A percentile compares a stretch with the other conserved stretches of the same genome.
phyloP scores from a whole-genome alignment of 2,797 vertebrate species.

The Paramormyrops hopkinsi region DNA sequence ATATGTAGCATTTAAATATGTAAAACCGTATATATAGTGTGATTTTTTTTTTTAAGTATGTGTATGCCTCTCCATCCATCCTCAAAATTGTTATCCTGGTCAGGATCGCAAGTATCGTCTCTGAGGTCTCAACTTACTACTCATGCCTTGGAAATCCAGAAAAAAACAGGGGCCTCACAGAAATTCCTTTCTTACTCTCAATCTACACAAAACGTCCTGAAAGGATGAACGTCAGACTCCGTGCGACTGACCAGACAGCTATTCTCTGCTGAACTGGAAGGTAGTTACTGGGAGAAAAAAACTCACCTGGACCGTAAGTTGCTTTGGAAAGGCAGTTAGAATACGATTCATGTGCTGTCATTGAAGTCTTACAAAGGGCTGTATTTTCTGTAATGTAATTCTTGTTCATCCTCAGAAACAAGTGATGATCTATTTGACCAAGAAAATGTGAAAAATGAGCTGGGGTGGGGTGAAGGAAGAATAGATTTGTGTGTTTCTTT shows the following conservation, averaged over 20 bases:
- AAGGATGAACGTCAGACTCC: not conserved
- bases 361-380: not conserved
- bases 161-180: not conserved
- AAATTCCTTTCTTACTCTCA: not conserved
- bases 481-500: not conserved
- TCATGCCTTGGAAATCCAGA: not conserved
- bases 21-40: not conserved
- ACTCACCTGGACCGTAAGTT: not conserved
- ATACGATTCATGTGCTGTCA: not conserved
- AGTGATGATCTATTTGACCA: not conserved
- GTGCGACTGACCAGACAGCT: not conserved
- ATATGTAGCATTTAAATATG: not conserved
- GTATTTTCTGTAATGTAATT: not conserved
- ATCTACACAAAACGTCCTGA: not conserved
- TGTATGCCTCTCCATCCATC: not conserved
- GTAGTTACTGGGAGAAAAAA: not conserved
- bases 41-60: not conserved
- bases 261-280: not conserved
- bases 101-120: not conserved
- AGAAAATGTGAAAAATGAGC: not conserved
- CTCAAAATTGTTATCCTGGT: not conserved
- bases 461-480: not conserved
- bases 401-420: not conserved
- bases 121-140: not conserved
- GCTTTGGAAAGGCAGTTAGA: not conserved